phyloP scores from a whole-genome alignment of 2,888 invertebrate genomes.

The Cantharis rustica region DNA sequence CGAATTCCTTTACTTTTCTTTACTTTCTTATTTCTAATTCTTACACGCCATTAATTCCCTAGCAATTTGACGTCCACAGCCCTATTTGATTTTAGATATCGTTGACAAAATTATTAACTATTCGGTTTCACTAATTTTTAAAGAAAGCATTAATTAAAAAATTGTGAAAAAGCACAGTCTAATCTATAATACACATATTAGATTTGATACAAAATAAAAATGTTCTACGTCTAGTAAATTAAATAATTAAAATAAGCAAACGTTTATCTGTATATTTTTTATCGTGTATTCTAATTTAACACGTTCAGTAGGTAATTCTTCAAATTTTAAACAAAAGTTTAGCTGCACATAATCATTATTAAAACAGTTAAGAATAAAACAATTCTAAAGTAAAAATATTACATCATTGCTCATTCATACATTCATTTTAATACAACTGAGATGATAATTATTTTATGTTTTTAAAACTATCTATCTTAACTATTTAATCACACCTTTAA shows the following conservation, averaged over 20 bases:
- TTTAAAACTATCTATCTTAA: slow-evolving; percentile 48
- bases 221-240: slow-evolving; percentile 16
- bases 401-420: slow-evolving; percentile 45
- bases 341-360: slow-evolving; percentile 13
- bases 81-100: not conserved
- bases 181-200: slow-evolving; percentile 16
- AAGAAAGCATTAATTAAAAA: not conserved
- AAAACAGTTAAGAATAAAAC: slow-evolving; percentile 10
- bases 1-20: not conserved
- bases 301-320: slow-evolving; percentile 8
- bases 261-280: slow-evolving; percentile 12
- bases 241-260: slow-evolving; percentile 18
- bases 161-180: not conserved
- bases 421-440: slow-evolving; percentile 45
- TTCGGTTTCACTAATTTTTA: not conserved
- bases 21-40: not conserved
- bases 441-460: slow-evolving; percentile 51
- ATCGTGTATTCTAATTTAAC: slow-evolving; percentile 18
- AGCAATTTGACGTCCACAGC: not conserved
- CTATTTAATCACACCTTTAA: slow-evolving; percentile 52
- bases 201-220: slow-evolving; percentile 15
- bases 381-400: slow-evolving; percentile 48
- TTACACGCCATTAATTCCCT: not conserved
- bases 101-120: not conserved
- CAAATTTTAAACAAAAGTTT: slow-evolving; percentile 6